Percentiles rank a stretch among this genome's conserved stretches.
Conservation (phyloP, 1,140 invertebrate species). For the Drosophila varians region DNA sequence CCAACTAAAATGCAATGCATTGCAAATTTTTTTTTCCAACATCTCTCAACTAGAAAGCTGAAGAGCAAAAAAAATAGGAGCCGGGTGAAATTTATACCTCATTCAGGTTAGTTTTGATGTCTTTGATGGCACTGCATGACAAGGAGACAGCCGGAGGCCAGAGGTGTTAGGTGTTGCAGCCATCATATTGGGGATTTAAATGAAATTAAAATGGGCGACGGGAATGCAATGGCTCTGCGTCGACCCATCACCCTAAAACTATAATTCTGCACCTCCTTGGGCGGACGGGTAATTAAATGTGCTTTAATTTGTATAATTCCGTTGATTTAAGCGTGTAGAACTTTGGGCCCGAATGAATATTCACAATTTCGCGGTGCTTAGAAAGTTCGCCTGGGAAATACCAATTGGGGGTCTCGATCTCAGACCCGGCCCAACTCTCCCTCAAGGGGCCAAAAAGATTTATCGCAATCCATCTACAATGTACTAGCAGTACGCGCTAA, state of each 20-base stretch:
- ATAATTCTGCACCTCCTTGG: slow-evolving; percentile 51
- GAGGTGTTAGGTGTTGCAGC: background rate
- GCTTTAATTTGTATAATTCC: slow-evolving; percentile 68
- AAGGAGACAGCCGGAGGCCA: slow-evolving; percentile 23
- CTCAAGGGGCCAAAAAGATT: slow-evolving; percentile 47
- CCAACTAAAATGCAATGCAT: slow-evolving; percentile 68
- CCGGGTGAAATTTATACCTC: slow-evolving; percentile 65
- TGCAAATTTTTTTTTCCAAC: slow-evolving; percentile 56
- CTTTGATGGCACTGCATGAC: slow-evolving; percentile 67
- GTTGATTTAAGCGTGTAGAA: slow-evolving; percentile 46
- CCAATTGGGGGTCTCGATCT: slow-evolving; percentile 57
- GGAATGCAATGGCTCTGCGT: background rate
- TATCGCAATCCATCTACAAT: slow-evolving; percentile 54
- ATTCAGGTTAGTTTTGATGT: slow-evolving; percentile 79
- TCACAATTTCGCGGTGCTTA: slow-evolving; percentile 42
- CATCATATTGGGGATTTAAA: slow-evolving; percentile 56
- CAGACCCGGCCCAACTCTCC: slow-evolving; percentile 14
- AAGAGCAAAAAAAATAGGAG: slow-evolving; percentile 16
- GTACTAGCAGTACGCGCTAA: slow-evolving; percentile 25
- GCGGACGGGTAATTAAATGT: slow-evolving; percentile 58
- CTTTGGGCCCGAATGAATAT: slow-evolving; percentile 59
- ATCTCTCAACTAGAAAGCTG: slow-evolving; percentile 61
- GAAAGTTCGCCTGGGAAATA: slow-evolving; percentile 60
- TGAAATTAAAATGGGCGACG: slow-evolving; percentile 8
- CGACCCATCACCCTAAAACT: slow-evolving; percentile 61